phyloP scores from a whole-genome alignment of 2,888 invertebrate genomes.

The Rutpela maculata region DNA sequence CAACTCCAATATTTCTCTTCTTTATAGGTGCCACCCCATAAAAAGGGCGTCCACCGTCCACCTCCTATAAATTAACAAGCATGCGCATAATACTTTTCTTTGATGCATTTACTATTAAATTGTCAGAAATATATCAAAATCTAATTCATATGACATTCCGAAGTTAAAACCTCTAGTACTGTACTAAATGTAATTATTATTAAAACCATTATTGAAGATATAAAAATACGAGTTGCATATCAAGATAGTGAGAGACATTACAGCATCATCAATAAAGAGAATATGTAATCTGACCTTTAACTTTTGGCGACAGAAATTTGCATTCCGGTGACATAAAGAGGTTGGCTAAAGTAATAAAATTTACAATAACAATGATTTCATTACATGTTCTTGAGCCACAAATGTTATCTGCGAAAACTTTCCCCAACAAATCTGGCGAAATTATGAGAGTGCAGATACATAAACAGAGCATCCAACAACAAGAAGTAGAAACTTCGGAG shows the following conservation, averaged over 20 bases:
- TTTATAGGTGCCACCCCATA: too few species aligned
- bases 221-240: not conserved
- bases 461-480: conserved; percentile 62
- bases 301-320: conserved; percentile 49
- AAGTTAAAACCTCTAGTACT: too few species aligned
- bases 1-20: too few species aligned
- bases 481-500: conserved; percentile 50
- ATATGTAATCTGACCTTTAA: conserved; percentile 48
- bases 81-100: too few species aligned
- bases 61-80: too few species aligned
- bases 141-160: too few species aligned
- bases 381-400: conserved; percentile 65
- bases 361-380: conserved; percentile 63
- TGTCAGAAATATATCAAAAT: too few species aligned
- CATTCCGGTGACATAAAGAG: conserved; percentile 57
- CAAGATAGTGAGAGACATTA: not conserved
- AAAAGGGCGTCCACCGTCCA: too few species aligned
- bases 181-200: not conserved
- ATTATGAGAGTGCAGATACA: conserved; percentile 62
- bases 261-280: conserved; percentile 42
- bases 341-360: conserved; percentile 60
- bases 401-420: conserved; percentile 65
- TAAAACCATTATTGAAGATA: not conserved
- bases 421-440: conserved; percentile 65
- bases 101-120: too few species aligned